phyloP scores from a whole-genome alignment of 2,797 vertebrate genomes.

The Cryptoblepharus egeriae region DNA sequence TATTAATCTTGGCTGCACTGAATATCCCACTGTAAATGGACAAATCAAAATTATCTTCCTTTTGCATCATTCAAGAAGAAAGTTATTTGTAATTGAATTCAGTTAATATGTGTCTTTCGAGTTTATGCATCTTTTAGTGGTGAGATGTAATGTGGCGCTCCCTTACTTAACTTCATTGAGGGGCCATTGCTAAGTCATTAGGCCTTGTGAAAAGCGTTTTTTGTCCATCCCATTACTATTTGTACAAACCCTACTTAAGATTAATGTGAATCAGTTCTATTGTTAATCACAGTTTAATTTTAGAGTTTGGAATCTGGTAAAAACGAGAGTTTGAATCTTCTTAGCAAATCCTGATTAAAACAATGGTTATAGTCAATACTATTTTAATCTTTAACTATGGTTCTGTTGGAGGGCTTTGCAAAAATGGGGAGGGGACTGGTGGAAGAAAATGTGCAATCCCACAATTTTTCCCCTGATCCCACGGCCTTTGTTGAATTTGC shows the following conservation, averaged over 20 bases:
- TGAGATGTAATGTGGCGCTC: too few species aligned
- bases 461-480: neutral
- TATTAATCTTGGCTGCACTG: neutral
- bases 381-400: neutral
- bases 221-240: neutral
- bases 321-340: neutral
- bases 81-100: neutral
- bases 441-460: neutral
- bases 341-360: neutral
- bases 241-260: neutral
- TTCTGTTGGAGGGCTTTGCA: neutral
- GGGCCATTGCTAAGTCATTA: neutral
- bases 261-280: neutral
- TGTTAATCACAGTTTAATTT: neutral
- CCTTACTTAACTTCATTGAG: neutral
- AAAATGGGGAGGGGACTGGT: neutral
- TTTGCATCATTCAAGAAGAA: neutral
- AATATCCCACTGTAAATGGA: neutral
- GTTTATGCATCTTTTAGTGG: neutral
- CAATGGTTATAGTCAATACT: neutral
- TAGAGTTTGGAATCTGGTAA: neutral
- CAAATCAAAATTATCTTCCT: neutral
- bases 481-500: neutral
- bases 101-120: neutral
- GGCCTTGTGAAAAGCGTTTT: neutral